Conservation (phyloP, 2,113 vertebrate species). For the Mastomys coucha region DNA sequence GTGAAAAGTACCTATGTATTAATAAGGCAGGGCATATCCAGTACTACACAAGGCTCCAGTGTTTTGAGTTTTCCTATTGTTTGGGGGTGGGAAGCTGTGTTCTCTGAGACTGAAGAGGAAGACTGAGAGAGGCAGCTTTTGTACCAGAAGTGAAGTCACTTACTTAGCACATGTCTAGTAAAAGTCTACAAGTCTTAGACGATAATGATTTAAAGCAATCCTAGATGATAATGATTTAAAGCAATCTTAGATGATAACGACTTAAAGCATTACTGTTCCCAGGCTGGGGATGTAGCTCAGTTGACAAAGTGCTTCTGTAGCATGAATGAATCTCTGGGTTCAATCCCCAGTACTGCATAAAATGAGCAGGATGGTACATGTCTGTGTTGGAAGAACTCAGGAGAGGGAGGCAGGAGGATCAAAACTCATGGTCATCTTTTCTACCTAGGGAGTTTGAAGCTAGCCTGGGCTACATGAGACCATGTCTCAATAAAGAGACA, state of each 20-base stretch:
- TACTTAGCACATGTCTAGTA: slow-evolving; percentile 12
- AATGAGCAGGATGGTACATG: background rate
- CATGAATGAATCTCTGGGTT: background rate
- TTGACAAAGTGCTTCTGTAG: too few relatives aligned
- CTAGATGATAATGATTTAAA: background rate
- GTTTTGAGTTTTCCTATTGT: background rate
- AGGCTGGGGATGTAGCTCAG: background rate
- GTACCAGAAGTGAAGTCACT: background rate
- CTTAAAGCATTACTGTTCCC: background rate
- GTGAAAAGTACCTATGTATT: background rate
- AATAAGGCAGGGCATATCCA: background rate
- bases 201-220: background rate
- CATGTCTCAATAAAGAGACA: background rate
- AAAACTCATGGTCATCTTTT: background rate
- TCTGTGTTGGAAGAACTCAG: background rate
- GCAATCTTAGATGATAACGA: background rate
- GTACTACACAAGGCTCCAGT: background rate
- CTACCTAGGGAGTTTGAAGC: background rate
- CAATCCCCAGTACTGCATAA: background rate
- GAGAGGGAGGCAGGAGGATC: too few relatives aligned
- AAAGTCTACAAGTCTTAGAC: background rate
- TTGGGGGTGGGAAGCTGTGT: background rate
- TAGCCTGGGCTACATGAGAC: background rate
- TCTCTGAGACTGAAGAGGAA: background rate
- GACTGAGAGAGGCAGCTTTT: background rate